These are phyloP conservation scores for Otolemur garnettii DNA, from an alignment of 2,113 vertebrate species.

Conservation along the genomic window DNA sequence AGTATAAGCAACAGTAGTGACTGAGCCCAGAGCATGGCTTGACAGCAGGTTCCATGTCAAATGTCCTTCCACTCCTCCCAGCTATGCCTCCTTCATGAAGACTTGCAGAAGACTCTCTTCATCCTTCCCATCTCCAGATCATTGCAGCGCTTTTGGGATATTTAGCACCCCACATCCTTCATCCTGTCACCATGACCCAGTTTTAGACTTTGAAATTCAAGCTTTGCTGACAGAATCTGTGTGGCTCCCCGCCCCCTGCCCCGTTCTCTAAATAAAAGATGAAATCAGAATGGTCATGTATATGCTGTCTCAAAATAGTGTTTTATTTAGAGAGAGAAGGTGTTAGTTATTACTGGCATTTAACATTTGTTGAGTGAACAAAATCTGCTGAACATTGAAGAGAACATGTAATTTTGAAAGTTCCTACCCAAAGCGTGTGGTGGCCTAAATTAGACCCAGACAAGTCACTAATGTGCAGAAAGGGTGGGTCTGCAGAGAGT, in stretches of 20 bases:
- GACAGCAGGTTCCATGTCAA: fast-evolving
- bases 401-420: conserved; percentile 71
- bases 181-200: conserved; percentile 70
- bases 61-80: not conserved
- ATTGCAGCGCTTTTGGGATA: not conserved
- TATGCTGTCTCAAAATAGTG: conserved; percentile 74
- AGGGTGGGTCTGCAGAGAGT: not conserved
- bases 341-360: conserved; percentile 80
- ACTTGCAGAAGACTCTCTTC: not conserved
- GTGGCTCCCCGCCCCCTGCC: not conserved
- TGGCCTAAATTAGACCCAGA: conserved; percentile 76
- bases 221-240: conserved; percentile 66
- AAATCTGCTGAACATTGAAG: conserved; percentile 74
- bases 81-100: not conserved
- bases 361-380: conserved; percentile 82
- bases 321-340: conserved; percentile 77
- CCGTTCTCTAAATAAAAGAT: conserved; percentile 71
- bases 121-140: not conserved
- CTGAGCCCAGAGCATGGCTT: not conserved
- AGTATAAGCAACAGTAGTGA: not conserved
- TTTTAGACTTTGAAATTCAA: conserved; percentile 75
- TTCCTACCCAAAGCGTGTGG: conserved; percentile 39
- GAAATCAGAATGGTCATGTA: conserved; percentile 75
- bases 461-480: not conserved
- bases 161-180: not conserved